Evolutionary conservation across 1,140 invertebrate genomes (phyloP), one percentile per base, ranked within the genome.

Genomic region (Lordiphosa collinella): DNA sequence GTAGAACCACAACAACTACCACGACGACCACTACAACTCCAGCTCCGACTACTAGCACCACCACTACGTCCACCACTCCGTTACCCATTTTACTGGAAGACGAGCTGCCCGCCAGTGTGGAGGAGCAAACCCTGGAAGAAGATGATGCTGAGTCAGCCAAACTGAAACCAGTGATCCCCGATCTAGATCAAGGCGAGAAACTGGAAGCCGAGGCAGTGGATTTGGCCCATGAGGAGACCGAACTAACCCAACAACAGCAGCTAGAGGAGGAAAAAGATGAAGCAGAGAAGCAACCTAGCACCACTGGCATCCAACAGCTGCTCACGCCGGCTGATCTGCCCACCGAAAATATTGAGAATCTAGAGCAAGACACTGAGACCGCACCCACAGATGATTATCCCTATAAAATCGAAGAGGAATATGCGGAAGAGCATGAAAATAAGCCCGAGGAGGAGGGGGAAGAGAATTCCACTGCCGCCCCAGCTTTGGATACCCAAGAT

Each of bases 371-470:
- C 16, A 80, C 66, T 1, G 82, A 84, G 11, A 40, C 56, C 2
- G 60, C 36, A 10, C 74, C 72, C 38, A 69, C 76, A 22, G 84
- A 88, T 35, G 86, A 88, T 31, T 88, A 88, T 72, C 86, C 86
- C 10, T 88, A 88, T 58, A 88, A 88, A 55, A 80, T 88, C 8
- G 86, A 88, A 9, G 80, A 88, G 48, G 86, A 88, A 34, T 88
- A 88, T 8, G 36, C 53, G 2, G 76, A 86, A 31, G 84, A 85
- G 48, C 70, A 75, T 40, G 75, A 86, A 14, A 43, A 46, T 7
- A 68, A 68, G 16, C 78, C 61, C 5, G 63, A 63, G 13, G 40
- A 58, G 13, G 37, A 46, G 13, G 4, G 47, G 4, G 11, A 46
- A 4, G 52, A n/a, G n/a, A 2, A 12, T 2, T 16, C 38, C 25